A percentile compares a stretch with the other conserved stretches of the same genome.
Conservation (phyloP, 2,888 invertebrate species). For the Nycteola revayana region DNA sequence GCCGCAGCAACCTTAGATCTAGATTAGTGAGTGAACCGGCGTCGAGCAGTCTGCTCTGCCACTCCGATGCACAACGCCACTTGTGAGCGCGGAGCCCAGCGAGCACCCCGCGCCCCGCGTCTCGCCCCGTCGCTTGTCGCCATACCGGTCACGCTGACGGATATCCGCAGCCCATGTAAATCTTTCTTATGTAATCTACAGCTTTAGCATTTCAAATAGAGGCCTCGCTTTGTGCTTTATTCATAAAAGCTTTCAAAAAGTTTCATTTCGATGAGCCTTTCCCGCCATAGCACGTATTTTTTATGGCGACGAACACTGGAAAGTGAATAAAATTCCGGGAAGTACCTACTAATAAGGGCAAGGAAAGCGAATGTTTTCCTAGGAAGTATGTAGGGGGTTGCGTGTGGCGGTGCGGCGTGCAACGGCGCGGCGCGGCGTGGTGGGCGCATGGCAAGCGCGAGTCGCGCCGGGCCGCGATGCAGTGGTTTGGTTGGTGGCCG, state of each 20-base stretch:
- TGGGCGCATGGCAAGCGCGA: constrained; percentile 41
- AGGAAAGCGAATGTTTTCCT: constrained; percentile 52
- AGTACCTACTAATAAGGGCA: constrained; percentile 42
- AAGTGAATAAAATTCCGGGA: constrained; percentile 42
- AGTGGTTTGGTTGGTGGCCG: constrained; percentile 70
- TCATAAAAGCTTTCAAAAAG: constrained; percentile 2
- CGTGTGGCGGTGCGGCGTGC: constrained; percentile 36
- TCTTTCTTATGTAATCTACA: constrained; percentile 18
- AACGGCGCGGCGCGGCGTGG: constrained; percentile 32
- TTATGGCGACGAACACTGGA: constrained; percentile 22
- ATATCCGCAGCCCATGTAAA: constrained; percentile 24
- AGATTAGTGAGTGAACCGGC: constrained; percentile 25
- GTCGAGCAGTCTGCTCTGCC: constrained; percentile 21
- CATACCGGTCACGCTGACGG: not conserved
- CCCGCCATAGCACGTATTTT: not conserved
- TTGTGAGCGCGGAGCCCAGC: constrained; percentile 10
- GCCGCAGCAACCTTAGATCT: constrained; percentile 26
- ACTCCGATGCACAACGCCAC: constrained; percentile 15
- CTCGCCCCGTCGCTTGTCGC: constrained; percentile 4
- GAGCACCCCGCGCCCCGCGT: constrained; percentile 4
- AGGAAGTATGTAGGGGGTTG: constrained; percentile 40
- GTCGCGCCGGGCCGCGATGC: constrained; percentile 34
- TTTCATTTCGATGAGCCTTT: not conserved
- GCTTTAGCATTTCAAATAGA: constrained; percentile 3
- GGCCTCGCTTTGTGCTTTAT: constrained; percentile 10